Base-by-base conservation (phyloP, 2,797 vertebrate genomes). In the Pempheris klunzingeri region DNA sequence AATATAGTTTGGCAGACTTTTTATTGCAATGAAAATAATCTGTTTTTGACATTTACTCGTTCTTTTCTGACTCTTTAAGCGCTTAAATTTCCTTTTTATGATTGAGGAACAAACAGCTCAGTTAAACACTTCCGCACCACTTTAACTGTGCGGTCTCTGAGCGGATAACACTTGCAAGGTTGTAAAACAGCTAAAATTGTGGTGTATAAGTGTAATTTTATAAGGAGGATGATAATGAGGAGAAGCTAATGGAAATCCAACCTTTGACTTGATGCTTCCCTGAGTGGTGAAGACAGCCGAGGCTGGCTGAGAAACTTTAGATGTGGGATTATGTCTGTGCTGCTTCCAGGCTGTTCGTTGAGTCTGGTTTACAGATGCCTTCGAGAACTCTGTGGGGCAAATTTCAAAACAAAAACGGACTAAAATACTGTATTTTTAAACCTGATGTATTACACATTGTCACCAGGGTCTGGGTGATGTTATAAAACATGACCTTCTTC, bases 261-360 rank as follows among this genome's bases (percentile, higher is more conserved):
- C 71, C 53, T 76, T 65, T 54, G 73, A 81, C 70, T 84, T 57
- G 69, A 71, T 44, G 55, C n/a, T 39, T 20, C 22, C 61, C 58
- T 53, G 74, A 82, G 77, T 69, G 74, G 65, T 49, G 61, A 15
- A 74, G 62, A 49, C 59, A 34, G 32, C 75, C 4, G 24, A 67
- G 54, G 60, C 70, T 67, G 71, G 67, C 54, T 74, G 72, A 76
- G 81, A 65, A 87, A 81, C 63, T 59, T 54, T 64, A 83, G 52
- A n/a, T n/a, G 70, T 7, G 68, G 75, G 87, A 86, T 84, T 83
- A 84, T 77, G 71, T 67, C 72, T 62, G 57, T 61, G 17, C 77
- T 12, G 66, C 77, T 75, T 82, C 74, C 68, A 39, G 81, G 58
- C 58, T 71, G 61, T 12, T 81, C 52, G 15, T 7, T 68, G 61